A percentile compares a stretch with the other conserved stretches of the same genome.
phyloP scores from a whole-genome alignment of 1,140 invertebrate species.

The Megalonaias nervosa region DNA sequence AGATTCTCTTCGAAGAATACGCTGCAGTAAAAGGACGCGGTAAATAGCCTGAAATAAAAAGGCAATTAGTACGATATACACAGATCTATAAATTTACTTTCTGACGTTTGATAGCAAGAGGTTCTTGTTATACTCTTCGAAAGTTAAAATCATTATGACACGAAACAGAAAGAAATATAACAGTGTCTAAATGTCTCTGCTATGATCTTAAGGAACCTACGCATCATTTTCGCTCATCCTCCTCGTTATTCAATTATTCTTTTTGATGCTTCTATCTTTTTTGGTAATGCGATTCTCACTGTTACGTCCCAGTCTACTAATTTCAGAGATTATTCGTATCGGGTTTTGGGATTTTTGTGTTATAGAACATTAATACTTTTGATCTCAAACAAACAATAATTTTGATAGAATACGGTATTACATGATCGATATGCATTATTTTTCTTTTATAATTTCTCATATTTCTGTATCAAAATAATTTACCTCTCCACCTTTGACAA shows the following conservation, averaged over 20 bases:
- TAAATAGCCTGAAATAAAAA: slow-evolving; percentile 22
- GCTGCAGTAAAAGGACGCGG: slow-evolving; percentile 27
- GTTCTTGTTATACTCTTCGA: not conserved
- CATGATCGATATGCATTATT: not conserved
- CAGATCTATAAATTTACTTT: not conserved
- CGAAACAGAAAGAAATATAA: not conserved
- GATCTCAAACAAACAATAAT: not conserved
- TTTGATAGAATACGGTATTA: not conserved
- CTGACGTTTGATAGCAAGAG: not conserved
- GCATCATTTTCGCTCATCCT: not conserved
- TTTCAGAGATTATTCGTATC: no score
- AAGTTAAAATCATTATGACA: not conserved
- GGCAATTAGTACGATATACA: not conserved
- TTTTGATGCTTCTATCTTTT: no score
- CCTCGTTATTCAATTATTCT: no score
- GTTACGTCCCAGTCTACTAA: no score
- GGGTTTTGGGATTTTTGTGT: no score
- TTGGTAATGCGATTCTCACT: no score
- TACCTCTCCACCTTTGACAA: slow-evolving; percentile 28
- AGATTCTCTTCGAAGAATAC: slow-evolving; percentile 29
- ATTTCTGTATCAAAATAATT: not conserved
- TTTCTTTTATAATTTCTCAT: not conserved
- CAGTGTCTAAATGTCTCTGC: not conserved
- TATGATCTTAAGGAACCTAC: not conserved
- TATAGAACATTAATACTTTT: not conserved